phyloP scores from a whole-genome alignment of 2,797 vertebrate genomes.

The Onychomys torridus region DNA sequence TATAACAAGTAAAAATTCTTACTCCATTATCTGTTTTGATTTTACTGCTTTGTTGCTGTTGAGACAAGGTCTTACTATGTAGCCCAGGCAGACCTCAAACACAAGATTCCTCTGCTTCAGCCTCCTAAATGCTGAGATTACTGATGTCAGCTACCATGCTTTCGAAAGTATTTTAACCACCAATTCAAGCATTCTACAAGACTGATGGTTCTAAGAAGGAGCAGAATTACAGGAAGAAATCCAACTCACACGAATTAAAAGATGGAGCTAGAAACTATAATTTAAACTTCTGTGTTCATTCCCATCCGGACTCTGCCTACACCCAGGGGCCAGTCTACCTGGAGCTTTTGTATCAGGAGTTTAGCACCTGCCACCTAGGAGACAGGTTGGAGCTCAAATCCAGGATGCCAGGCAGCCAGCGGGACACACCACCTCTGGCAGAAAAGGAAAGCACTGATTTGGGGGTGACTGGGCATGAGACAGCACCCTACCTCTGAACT shows the following conservation, averaged over 20 bases:
- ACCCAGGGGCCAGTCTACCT: neutral
- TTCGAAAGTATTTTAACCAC: neutral
- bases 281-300: neutral
- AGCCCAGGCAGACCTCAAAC: neutral
- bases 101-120: neutral
- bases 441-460: rapidly evolving
- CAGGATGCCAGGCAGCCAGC: neutral
- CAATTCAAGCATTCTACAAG: neutral
- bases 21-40: neutral
- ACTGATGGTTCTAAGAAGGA: neutral
- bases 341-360: neutral
- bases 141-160: neutral
- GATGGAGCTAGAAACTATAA: neutral
- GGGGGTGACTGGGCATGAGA: neutral
- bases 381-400: neutral
- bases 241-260: neutral
- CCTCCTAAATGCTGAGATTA: neutral
- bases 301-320: neutral
- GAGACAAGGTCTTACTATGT: neutral
- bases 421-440: too few species aligned
- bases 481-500: neutral
- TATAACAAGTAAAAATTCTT: neutral
- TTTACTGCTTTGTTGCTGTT: neutral
- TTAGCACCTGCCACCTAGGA: neutral
- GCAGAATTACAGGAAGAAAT: neutral